Evolutionary conservation across 1,140 invertebrate species (phyloP).

Genomic region (Calycopis cecrops): DNA sequence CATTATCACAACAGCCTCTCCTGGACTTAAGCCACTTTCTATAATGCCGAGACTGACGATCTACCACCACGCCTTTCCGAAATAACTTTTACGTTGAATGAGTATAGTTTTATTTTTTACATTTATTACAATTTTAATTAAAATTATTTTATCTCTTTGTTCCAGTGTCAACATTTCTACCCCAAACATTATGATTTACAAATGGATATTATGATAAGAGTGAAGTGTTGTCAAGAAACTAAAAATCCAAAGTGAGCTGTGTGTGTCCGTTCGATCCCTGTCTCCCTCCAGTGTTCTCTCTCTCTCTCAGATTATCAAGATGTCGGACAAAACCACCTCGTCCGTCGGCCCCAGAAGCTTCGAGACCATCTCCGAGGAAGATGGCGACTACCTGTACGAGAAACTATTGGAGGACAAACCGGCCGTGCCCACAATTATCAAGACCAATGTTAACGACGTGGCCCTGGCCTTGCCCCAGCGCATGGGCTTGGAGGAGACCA

Average conservation of each 20-base stretch:
- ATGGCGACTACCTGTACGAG: constrained; percentile 67
- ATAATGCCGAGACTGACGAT: too few species aligned
- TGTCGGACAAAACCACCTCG: constrained; percentile 68
- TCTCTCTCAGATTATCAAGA: constrained; percentile 37
- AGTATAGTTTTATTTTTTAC: too few species aligned
- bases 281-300: constrained; percentile 27
- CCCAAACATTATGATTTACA: constrained; percentile 75
- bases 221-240: constrained; percentile 74
- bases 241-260: constrained; percentile 74
- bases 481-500: constrained; percentile 58
- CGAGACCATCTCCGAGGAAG: constrained; percentile 71
- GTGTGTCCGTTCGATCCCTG: constrained; percentile 65
- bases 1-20: too few species aligned
- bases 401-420: constrained; percentile 63
- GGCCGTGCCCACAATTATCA: constrained; percentile 67
- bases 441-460: constrained; percentile 56
- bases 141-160: constrained; percentile 40
- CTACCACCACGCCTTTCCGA: too few species aligned
- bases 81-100: too few species aligned
- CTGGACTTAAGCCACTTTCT: too few species aligned
- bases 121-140: not conserved
- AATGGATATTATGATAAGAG: constrained; percentile 75
- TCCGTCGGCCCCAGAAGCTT: constrained; percentile 65
- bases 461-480: constrained; percentile 42
- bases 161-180: constrained; percentile 73